These are phyloP conservation scores for Poicephalus gulielmi DNA, from an alignment of 2,113 vertebrate species.

Conservation along the genomic window DNA sequence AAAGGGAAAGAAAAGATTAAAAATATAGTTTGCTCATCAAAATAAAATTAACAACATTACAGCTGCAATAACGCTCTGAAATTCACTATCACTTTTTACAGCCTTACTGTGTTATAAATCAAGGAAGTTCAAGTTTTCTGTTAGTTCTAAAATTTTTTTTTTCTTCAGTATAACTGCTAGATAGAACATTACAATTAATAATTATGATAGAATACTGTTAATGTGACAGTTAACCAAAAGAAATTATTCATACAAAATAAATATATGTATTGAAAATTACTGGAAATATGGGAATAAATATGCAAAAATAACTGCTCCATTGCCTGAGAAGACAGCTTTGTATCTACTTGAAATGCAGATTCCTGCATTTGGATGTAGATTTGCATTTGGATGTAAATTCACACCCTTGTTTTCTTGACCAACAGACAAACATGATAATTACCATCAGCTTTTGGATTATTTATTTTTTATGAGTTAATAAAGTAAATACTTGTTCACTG, in stretches of 20 bases:
- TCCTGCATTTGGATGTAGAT: neutral
- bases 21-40: neutral
- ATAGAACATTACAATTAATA: neutral
- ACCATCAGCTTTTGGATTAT: neutral
- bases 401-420: neutral
- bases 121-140: neutral
- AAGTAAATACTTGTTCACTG: neutral
- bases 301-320: neutral
- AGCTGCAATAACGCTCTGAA: neutral
- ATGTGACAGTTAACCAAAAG: neutral
- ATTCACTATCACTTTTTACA: neutral
- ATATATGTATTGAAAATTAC: neutral
- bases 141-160: neutral
- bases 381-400: neutral
- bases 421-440: neutral
- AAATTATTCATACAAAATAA: neutral
- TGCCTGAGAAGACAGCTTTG: neutral
- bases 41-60: slow-evolving; percentile 2
- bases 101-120: neutral
- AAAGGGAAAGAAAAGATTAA: neutral
- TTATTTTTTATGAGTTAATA: neutral
- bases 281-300: neutral
- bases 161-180: neutral
- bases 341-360: neutral
- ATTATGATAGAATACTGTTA: neutral